Percentiles rank a stretch among this genome's conserved stretches.
phyloP scores from a whole-genome alignment of 2,113 vertebrate species.

The Gopherus flavomarginatus region DNA sequence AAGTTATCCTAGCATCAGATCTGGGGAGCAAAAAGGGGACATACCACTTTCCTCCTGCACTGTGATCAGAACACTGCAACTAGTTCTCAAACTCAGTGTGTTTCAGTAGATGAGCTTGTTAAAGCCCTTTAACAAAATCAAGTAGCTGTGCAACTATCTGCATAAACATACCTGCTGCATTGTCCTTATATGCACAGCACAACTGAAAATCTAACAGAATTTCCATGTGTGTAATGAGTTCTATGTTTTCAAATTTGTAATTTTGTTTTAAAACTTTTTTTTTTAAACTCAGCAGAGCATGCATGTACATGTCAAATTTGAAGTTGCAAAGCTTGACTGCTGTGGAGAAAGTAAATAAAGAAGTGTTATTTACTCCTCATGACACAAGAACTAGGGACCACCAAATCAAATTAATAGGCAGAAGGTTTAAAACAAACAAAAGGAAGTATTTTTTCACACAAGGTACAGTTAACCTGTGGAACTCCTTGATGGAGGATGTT shows the following conservation, averaged over 20 bases:
- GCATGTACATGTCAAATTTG: no score
- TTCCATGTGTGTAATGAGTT: neutral
- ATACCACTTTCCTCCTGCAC: neutral
- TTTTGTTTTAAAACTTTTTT: rapidly evolving
- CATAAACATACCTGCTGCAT: neutral
- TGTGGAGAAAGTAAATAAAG: no score
- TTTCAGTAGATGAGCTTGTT: neutral
- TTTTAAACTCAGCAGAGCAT: neutral
- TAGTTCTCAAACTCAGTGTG: neutral
- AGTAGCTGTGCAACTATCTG: neutral
- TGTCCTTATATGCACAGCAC: neutral
- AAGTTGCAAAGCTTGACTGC: no score
- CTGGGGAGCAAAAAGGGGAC: neutral
- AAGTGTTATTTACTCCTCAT: no score
- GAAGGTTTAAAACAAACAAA: no score
- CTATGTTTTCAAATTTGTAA: neutral
- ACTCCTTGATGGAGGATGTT: no score
- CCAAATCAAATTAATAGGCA: no score
- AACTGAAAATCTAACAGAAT: neutral
- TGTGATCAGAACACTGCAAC: neutral
- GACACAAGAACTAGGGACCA: no score
- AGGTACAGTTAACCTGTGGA: no score
- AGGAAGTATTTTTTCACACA: no score
- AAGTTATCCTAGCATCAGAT: neutral
- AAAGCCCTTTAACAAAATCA: neutral